phyloP scores from a whole-genome alignment of 2,797 vertebrate species.

The Poecile montanus region DNA sequence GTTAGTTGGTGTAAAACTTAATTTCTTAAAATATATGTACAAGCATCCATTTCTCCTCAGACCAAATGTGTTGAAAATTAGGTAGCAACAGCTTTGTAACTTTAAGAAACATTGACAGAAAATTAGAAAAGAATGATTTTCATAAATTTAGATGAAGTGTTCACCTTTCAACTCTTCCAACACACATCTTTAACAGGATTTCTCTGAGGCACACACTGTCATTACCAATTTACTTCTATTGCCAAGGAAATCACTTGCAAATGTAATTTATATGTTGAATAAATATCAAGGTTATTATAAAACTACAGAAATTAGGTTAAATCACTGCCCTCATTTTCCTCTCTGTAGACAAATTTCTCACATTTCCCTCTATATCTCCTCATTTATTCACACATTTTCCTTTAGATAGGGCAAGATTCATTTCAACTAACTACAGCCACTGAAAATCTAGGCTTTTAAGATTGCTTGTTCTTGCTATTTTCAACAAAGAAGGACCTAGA shows the following conservation, averaged over 20 bases:
- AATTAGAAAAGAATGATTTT: not conserved
- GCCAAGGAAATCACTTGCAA: not conserved
- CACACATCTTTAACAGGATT: not conserved
- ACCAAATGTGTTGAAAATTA: not conserved
- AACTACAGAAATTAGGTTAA: conserved; percentile 33
- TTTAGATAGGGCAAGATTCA: not conserved
- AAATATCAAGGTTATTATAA: conserved; percentile 35
- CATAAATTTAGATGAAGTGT: not conserved
- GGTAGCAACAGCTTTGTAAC: not conserved
- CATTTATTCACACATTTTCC: not conserved
- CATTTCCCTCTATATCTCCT: not conserved
- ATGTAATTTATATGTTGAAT: conserved; percentile 11
- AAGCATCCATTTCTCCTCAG: not conserved
- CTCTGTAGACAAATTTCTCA: not conserved
- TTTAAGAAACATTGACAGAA: not conserved
- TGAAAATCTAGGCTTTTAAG: not conserved
- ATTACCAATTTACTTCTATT: not conserved
- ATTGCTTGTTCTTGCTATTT: not conserved
- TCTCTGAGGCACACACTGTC: not conserved
- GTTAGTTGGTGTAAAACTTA: not conserved
- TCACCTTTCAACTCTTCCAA: conserved; percentile 7
- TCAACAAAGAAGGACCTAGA: not conserved
- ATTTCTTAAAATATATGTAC: not conserved
- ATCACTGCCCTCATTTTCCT: not conserved
- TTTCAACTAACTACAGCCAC: not conserved